Base-by-base conservation (phyloP, 2,888 invertebrate species). In the Drosophila borealis region DNA sequence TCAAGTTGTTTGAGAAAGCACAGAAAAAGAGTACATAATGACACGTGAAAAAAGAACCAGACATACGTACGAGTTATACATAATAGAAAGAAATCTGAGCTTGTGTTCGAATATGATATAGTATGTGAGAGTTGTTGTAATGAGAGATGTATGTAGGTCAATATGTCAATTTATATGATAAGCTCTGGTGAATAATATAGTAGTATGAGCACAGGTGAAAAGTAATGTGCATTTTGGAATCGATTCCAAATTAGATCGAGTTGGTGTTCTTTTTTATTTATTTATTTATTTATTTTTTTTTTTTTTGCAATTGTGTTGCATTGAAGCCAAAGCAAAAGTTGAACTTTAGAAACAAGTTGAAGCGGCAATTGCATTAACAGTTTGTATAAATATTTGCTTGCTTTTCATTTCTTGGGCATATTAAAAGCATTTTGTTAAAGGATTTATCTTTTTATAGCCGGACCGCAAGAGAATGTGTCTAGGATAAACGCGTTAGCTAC, bases 161-260 rank as follows among this genome's bases (percentile, higher is more conserved):
- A 81, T 81, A 72, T 80, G 86, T 87, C 76, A 81, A 81, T 87
- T 81, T 81, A 81, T 78, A 81, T 87, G 81, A 87, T 87, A 87
- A 87, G 81, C 81, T 66, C 70, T 49, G 68, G 51, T 67, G 76
- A 64, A 17, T 17, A 17, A 17, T 17, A 21, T 42, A 50, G 50
- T 33, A 48, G 42, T 36, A 39, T 71, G 65, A 68, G 68, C 19
- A 48, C 51, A 33, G 29, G 53, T 68, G 68, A 53, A 67, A 13
- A 21, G 36, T 41, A 42, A 57, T 41, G 67, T 68, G 68, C 68
- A 69, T 42, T 29, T 60, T 59, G 19, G 36, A 54, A 56, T 63
- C 46, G 56, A 49, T 25, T 56, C 63, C 41, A 37, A 61, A 55
- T 29, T 55, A 25, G 59, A 62, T 67, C 68, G 62, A 72, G 55